Percentiles rank a stretch among this genome's conserved stretches.
These are phyloP conservation scores for Clistopyga incitator DNA, from an alignment of 2,888 invertebrate species.

Conservation along the genomic window DNA sequence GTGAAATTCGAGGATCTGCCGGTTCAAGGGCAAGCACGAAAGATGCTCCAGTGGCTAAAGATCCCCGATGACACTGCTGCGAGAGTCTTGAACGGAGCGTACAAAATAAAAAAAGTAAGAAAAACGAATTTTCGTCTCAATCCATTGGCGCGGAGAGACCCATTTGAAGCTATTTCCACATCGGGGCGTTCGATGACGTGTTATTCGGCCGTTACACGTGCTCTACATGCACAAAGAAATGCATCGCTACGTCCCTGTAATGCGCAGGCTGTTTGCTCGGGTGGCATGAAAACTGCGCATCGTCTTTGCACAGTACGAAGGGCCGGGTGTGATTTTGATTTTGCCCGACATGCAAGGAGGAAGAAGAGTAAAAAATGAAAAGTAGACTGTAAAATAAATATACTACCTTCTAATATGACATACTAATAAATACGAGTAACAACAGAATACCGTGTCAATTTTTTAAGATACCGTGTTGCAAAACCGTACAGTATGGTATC, in stretches of 20 bases:
- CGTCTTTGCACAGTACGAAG: not conserved
- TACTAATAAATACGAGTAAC: not conserved
- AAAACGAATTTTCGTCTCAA: not conserved
- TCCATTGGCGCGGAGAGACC: not conserved
- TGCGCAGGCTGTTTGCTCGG: slow-evolving; percentile 1
- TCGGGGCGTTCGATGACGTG: not conserved
- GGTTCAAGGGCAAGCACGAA: not conserved
- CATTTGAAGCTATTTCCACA: not conserved
- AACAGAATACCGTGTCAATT: not conserved
- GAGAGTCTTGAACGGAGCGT: not conserved
- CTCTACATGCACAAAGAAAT: not conserved
- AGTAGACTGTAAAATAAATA: no score
- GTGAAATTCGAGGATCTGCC: not conserved
- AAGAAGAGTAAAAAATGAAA: not conserved
- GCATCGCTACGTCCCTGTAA: not conserved
- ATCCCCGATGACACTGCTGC: not conserved
- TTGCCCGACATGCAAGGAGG: not conserved
- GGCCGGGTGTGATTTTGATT: not conserved
- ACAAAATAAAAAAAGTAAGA: not conserved
- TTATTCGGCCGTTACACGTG: not conserved
- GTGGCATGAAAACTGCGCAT: not conserved
- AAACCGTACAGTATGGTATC: not conserved
- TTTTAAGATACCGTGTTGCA: not conserved
- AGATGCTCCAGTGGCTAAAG: not conserved
- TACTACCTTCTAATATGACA: no score